Conservation (phyloP, 2,888 invertebrate genomes). For the Zaprionus obscuricornis region DNA sequence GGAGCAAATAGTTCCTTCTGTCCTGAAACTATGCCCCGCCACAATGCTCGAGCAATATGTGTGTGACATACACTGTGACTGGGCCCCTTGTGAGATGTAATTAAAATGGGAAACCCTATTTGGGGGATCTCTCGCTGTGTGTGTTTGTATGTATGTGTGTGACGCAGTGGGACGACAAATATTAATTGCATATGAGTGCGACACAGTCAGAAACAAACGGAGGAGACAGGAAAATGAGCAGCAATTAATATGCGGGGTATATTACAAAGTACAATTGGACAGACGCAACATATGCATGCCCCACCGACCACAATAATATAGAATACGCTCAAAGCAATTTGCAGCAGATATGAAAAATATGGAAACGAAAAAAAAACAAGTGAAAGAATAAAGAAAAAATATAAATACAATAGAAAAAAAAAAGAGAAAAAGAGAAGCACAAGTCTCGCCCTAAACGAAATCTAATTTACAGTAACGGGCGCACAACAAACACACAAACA, state of each 20-base stretch:
- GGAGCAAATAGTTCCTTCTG: too few relatives aligned
- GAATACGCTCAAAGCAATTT: conserved; percentile 53
- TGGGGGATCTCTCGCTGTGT: conserved; percentile 13
- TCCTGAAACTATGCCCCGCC: too few relatives aligned
- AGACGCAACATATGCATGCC: background rate
- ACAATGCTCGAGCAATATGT: too few relatives aligned
- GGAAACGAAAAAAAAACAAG: too few relatives aligned
- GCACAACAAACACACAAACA: too few relatives aligned
- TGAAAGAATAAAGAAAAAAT: too few relatives aligned
- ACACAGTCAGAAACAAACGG: too few relatives aligned
- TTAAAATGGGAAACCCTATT: conserved; percentile 52
- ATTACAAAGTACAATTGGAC: conserved; percentile 22
- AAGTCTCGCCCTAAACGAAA: conserved; percentile 54
- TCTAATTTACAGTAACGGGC: conserved; percentile 68
- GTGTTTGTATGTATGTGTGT: too few relatives aligned
- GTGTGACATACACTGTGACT: too few relatives aligned
- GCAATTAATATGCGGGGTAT: conserved; percentile 62
- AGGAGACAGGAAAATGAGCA: conserved; percentile 63
- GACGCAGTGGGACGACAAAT: conserved; percentile 54
- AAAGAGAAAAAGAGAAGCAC: conserved; percentile 15
- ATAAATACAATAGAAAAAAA: conserved; percentile 7
- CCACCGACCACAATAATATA: conserved; percentile 20
- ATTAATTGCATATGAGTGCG: conserved; percentile 72
- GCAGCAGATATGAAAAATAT: conserved; percentile 11
- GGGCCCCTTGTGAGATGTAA: conserved; percentile 63